Evolutionary conservation across 2,113 vertebrate species (phyloP), one percentile per base, ranked within the genome.

Genomic region (Pampusana beccarii): DNA sequence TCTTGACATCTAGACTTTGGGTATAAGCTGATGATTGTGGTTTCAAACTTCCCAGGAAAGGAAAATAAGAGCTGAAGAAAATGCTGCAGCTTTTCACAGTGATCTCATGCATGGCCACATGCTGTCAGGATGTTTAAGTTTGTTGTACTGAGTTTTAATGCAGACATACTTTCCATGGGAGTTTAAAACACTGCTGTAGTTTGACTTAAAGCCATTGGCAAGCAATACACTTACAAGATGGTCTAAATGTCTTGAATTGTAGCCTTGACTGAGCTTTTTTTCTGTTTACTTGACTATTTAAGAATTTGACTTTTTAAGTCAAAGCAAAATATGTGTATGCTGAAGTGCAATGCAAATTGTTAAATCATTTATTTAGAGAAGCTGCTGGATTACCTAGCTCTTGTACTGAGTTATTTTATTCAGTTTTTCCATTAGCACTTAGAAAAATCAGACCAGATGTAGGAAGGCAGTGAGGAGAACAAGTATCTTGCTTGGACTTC

Each of bases 81-180:
- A 87, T 29, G 48, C 50, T 92, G 90, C 48, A 96, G 86, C 77
- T 81, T 95, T 95, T 75, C 65, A 46, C n/a, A 71, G 65, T 94
- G 96, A 96, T 79, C 93, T 96, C 91, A 92, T 92, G 73, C 65
- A 34, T 5, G 66, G 83, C 86, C 93, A 84, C 93, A 92, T 89
- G 90, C 92, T 92, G 87, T 92, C 92, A 93, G 86, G 88, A 79
- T 95, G 88, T 93, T 94, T 81, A 96, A 93, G 69, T 92, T 94
- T 92, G 57, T 97, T 93, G 77, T 89, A 28, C 86, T 69, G 71
- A 51, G 34, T 73, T 96, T 95, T 88, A 96, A 72, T 80, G 62
- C 79, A 94, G 71, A 34, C 70, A 88, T 96, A 88, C 51, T 97
- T 94, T 94, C 90, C 92, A 92, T 50, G 40, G 53, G 80, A 95